phyloP scores from a whole-genome alignment of 2,888 invertebrate genomes.

The Cataglyphis albicans region DNA sequence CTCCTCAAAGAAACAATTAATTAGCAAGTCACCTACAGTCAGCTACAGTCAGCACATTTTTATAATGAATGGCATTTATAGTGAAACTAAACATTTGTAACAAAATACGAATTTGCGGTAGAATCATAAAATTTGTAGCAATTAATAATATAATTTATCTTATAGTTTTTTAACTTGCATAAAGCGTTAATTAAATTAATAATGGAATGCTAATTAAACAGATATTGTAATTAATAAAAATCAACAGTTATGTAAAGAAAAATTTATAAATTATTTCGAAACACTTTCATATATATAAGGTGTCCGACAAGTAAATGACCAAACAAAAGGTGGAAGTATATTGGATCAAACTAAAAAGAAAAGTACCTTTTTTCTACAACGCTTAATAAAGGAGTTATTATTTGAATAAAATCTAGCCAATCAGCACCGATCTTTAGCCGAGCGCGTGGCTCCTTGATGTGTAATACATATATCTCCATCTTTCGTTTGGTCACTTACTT shows the following conservation, averaged over 20 bases:
- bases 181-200: neutral
- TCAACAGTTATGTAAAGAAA: neutral
- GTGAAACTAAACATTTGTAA: neutral
- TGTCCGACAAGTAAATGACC: too few relatives aligned
- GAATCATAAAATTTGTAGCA: neutral
- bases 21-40: neutral
- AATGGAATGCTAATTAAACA: slow-evolving; percentile 13
- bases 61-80: neutral
- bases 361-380: too few relatives aligned
- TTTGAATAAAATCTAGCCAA: too few relatives aligned
- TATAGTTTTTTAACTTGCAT: neutral
- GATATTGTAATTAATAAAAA: slow-evolving; percentile 12
- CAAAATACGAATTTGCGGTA: neutral
- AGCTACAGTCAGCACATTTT: neutral
- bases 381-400: too few relatives aligned
- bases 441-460: too few relatives aligned
- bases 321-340: too few relatives aligned
- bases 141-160: neutral
- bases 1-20: slow-evolving; percentile 11
- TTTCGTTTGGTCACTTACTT: too few relatives aligned
- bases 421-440: too few relatives aligned
- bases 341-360: too few relatives aligned
- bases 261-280: slow-evolving; percentile 10
- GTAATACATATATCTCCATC: too few relatives aligned
- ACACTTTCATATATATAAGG: neutral